Percentiles rank a stretch among this genome's conserved stretches.
phyloP scores from a whole-genome alignment of 2,888 invertebrate genomes.

The Yponomeuta malinellus region DNA sequence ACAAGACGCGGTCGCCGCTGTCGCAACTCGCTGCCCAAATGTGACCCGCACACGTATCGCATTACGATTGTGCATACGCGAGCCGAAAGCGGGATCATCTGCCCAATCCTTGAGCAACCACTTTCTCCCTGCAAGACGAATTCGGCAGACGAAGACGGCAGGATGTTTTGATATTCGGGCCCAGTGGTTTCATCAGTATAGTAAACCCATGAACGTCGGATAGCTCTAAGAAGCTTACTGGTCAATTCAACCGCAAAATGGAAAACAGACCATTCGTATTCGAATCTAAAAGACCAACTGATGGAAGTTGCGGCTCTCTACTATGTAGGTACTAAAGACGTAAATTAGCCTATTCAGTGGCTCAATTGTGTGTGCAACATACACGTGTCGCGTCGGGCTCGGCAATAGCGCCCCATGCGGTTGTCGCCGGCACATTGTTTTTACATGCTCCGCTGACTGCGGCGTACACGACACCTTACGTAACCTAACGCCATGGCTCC shows the following conservation, averaged over 20 bases:
- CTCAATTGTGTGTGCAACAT: neutral
- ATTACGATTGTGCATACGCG: constrained; percentile 31
- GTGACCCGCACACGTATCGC: constrained; percentile 72
- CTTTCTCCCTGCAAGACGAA: neutral
- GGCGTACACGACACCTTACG: constrained; percentile 47
- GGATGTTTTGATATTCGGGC: no score
- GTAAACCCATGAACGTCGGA: no score
- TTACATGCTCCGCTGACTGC: constrained; percentile 49
- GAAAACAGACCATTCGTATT: neutral
- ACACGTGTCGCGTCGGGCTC: constrained; percentile 13
- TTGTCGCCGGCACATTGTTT: constrained; percentile 33
- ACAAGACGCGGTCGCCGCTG: constrained; percentile 69
- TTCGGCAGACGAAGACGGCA: no score
- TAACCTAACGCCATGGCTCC: constrained; percentile 38
- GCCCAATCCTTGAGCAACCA: neutral
- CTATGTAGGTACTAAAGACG: neutral
- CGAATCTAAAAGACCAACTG: neutral
- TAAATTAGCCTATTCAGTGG: constrained; percentile 9
- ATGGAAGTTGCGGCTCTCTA: neutral
- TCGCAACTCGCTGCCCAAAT: constrained; percentile 72
- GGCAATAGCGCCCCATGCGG: constrained; percentile 18
- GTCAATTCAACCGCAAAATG: neutral
- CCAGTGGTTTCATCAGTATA: no score
- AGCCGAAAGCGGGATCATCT: constrained; percentile 5
- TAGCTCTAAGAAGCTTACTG: neutral